Base-by-base conservation (phyloP, 1,140 invertebrate genomes). In the Magallana gigas region DNA sequence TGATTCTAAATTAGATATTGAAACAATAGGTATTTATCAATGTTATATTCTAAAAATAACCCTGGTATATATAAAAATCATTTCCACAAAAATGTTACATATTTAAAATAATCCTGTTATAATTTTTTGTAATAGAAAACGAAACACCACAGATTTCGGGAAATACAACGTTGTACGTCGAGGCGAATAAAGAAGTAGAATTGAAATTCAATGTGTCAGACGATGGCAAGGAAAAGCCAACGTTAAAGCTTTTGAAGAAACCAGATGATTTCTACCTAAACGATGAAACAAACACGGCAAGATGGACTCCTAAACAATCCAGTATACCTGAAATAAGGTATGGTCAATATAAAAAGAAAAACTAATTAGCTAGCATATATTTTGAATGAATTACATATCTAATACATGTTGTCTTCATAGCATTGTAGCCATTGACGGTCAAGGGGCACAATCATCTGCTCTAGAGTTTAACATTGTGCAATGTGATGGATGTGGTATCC, bases 301-400 rank as follows among this genome's bases (percentile, higher is more conserved):
- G 58, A 58, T 87, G 86, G 86, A 87, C 18, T 57, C 86, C 86
- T 18, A 12, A 16, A 18, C 57, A 58, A 57, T 12, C 60, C 2
- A 83, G 68, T 62, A 12, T 80, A 23, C 59, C 62, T 29, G 82
- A 71, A 48, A 86, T 86, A n/a, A 59, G 71, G 85, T 86, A 82
- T 29, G 12, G 0, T 1, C 12, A n/a, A 16, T 36, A 62, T 12
- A 16, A 14, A 62, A 62, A 62, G 5, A 62, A 62, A 62, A 62
- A n/a, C 0, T 3, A 6, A n/a, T 1, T 12, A 62, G 5, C n/a
- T 9, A 12, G 60, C 12, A 62, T 11, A 62, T 2, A 62, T 62
- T 62, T 12, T 11, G 60, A 12, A 12, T 14, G 12, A 62, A 6
- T 62, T 62, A 16, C 36, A 36, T 36, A 36, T 36, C 4, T 36